phyloP scores from a whole-genome alignment of 2,113 vertebrate species.

The Orientallactaga bullata region DNA sequence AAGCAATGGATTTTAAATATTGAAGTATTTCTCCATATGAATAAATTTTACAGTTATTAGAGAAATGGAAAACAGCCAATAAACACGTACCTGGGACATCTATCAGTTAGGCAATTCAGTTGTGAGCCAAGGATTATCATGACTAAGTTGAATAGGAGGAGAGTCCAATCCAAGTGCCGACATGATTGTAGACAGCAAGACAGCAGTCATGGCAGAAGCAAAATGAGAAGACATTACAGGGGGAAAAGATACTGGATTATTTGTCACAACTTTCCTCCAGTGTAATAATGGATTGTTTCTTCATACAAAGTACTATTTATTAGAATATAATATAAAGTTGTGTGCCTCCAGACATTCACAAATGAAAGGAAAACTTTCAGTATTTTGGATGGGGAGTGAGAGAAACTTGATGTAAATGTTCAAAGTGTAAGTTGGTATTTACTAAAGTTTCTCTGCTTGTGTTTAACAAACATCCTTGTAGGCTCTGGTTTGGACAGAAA shows the following conservation, averaged over 20 bases:
- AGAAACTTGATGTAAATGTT: background rate
- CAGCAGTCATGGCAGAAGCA: background rate
- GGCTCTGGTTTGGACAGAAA: background rate
- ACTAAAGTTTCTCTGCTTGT: background rate
- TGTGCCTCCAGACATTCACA: background rate
- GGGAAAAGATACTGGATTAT: background rate
- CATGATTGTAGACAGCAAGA: background rate
- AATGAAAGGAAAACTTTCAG: background rate
- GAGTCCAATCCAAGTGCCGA: background rate
- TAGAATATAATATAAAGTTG: background rate
- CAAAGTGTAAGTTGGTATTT: background rate
- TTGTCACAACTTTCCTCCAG: background rate
- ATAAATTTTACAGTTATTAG: background rate
- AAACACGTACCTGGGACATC: background rate
- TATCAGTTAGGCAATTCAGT: background rate
- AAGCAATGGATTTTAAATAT: background rate
- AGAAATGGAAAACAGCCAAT: background rate
- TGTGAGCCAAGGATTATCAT: background rate
- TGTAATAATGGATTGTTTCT: background rate
- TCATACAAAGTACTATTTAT: background rate
- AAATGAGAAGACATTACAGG: background rate
- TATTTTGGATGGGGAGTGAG: background rate
- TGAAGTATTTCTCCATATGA: background rate
- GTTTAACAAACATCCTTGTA: background rate
- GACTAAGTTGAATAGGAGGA: background rate